phyloP scores from a whole-genome alignment of 1,140 invertebrate genomes.

The Coenobita brevimanus region DNA sequence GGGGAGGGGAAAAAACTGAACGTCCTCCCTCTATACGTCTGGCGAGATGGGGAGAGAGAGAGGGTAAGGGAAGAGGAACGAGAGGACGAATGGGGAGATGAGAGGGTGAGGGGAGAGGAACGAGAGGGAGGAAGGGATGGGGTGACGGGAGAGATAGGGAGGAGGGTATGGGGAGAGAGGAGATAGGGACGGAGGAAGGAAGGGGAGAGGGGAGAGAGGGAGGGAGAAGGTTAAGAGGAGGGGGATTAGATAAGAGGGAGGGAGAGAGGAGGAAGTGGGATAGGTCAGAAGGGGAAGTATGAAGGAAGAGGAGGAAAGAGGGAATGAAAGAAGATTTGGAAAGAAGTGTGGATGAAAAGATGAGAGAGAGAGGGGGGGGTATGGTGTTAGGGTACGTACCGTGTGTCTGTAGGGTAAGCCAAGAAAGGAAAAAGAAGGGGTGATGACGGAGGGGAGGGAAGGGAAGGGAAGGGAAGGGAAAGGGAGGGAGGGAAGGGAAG shows the following conservation, averaged over 20 bases:
- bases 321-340: background rate
- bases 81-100: background rate
- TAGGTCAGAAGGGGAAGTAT: background rate
- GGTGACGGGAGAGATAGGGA: background rate
- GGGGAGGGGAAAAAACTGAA: background rate
- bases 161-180: background rate
- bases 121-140: background rate
- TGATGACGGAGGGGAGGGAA: background rate
- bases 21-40: background rate
- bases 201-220: background rate
- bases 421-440: background rate
- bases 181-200: background rate
- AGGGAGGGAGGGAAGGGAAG: background rate
- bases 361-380: background rate
- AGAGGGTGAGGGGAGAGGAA: background rate
- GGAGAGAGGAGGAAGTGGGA: background rate
- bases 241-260: conserved; percentile 14
- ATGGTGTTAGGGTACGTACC: too few species aligned
- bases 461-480: background rate
- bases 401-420: too few species aligned
- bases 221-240: background rate
- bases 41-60: background rate
- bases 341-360: too few species aligned
- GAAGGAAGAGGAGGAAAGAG: background rate
- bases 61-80: background rate